Conservation (phyloP, 2,797 vertebrate species). For the Hydrolagus colliei region DNA sequence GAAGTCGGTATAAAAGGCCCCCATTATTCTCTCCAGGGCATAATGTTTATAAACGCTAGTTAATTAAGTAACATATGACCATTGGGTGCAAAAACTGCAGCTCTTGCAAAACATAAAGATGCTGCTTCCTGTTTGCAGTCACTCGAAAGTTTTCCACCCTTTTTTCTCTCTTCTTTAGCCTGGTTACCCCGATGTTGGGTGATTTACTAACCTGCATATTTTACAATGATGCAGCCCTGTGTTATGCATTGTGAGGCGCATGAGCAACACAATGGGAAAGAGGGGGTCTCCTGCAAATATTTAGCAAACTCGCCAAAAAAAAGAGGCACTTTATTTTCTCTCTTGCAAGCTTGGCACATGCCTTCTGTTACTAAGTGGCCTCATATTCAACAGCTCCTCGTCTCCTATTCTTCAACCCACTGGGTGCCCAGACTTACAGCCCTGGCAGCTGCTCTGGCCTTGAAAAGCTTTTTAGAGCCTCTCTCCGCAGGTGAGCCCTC, state of each 20-base stretch:
- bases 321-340: slow-evolving; percentile 64
- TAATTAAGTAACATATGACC: slow-evolving; percentile 8
- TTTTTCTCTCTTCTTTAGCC: neutral
- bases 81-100: neutral
- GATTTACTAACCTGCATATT: slow-evolving; percentile 54
- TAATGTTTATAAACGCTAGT: neutral
- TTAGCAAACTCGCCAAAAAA: slow-evolving; percentile 55
- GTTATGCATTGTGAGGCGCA: slow-evolving; percentile 59
- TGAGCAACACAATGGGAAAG: slow-evolving; percentile 57
- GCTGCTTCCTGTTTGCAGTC: neutral
- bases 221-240: slow-evolving; percentile 55
- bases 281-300: slow-evolving; percentile 55
- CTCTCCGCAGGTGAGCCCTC: slow-evolving; percentile 76
- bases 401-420: slow-evolving; percentile 66
- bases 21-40: neutral
- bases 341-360: slow-evolving; percentile 75
- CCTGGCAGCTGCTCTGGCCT: slow-evolving; percentile 73
- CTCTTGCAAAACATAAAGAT: neutral
- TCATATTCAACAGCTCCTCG: slow-evolving; percentile 68
- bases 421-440: slow-evolving; percentile 75
- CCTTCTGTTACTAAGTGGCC: slow-evolving; percentile 80
- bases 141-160: neutral
- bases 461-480: slow-evolving; percentile 68
- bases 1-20: neutral
- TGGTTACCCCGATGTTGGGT: neutral